A percentile compares a stretch with the other conserved stretches of the same genome.
phyloP scores from a whole-genome alignment of 1,140 invertebrate genomes.

The Riptortus pedestris region DNA sequence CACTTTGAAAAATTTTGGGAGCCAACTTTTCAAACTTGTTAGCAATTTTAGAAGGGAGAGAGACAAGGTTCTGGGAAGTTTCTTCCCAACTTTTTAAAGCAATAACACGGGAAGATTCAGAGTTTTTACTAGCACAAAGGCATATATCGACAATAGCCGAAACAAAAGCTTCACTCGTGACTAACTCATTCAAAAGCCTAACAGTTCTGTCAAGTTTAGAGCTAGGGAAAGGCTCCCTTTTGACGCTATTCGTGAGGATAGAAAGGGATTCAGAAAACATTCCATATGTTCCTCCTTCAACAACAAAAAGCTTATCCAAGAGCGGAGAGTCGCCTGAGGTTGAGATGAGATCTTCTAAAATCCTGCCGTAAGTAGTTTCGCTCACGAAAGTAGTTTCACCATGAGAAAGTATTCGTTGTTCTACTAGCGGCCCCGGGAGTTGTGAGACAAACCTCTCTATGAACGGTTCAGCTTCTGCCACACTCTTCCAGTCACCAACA shows the following conservation, averaged over 20 bases:
- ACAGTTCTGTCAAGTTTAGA: slow-evolving; percentile 35
- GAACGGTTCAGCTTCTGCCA: slow-evolving; percentile 14
- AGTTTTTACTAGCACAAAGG: not conserved
- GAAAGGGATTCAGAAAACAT: slow-evolving; percentile 43
- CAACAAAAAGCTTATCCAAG: slow-evolving; percentile 25
- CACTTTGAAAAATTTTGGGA: slow-evolving; percentile 45
- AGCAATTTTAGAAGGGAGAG: slow-evolving; percentile 53
- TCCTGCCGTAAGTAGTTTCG: slow-evolving; percentile 10
- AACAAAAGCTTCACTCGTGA: slow-evolving; percentile 47
- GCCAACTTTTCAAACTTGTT: slow-evolving; percentile 48
- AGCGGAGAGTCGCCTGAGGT: not conserved
- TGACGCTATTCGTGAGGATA: slow-evolving; percentile 35
- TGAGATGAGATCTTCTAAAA: slow-evolving; percentile 20
- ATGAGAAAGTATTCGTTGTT: slow-evolving; percentile 49
- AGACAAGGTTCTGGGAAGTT: slow-evolving; percentile 49
- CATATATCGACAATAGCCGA: slow-evolving; percentile 37
- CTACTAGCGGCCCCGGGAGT: slow-evolving; percentile 51
- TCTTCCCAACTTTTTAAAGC: slow-evolving; percentile 39
- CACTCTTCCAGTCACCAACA: not conserved
- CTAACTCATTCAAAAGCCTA: slow-evolving; percentile 40
- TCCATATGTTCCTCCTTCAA: slow-evolving; percentile 42
- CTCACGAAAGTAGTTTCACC: slow-evolving; percentile 33
- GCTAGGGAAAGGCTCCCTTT: not conserved
- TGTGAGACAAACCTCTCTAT: slow-evolving; percentile 17
- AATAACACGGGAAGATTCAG: not conserved